Base-by-base conservation (phyloP, 2,797 vertebrate species). In the Syndactyla subalaris region DNA sequence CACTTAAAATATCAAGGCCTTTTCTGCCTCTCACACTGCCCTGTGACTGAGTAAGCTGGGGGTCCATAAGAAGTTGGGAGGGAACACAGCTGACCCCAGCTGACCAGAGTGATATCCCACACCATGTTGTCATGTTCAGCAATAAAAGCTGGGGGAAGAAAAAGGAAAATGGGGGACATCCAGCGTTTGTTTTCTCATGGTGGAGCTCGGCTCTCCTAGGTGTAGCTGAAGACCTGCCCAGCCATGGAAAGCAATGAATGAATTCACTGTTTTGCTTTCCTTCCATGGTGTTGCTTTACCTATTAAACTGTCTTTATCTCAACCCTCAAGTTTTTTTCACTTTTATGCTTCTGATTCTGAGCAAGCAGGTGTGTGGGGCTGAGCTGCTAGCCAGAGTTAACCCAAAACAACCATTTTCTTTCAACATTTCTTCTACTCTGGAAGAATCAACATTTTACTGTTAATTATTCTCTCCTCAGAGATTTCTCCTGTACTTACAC, bases 201-300 rank as follows among this genome's bases (percentile, higher is more conserved):
- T 5, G 11, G 32, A 71, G 29, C n/a, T 65, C 32, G 21, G 32
- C 29, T 66, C 6, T 78, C 14, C 29, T 71, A 29, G 14, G 8
- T 19, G 48, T 54, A 27, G 7, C 46, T 43, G 73, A 65, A 38
- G 61, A 39, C 34, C 22, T 29, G 13, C 22, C 38, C 49, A 45
- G 7, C 2, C 0, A 19, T 14, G 29, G 11, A n/a, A 62, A 34
- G 12, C 1, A 21, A 15, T 3, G 3, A 84, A 74, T 36, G 0
- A 68, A 45, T 57, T 66, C 14, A 12, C 52, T 51, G 0, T 24
- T 62, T 62, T 68, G 13, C 9, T 72, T 82, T 54, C 22, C 45
- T 74, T 74, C n/a, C n/a, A 15, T 49, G 18, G 14, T 61, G 29
- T 61, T 66, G 27, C 43, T 72, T 86, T 54, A 24, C 14, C 29